Percentiles rank a stretch among this genome's conserved stretches.
Evolutionary conservation across 2,888 invertebrate species (phyloP).

Genomic region (Tenthredo notha): DNA sequence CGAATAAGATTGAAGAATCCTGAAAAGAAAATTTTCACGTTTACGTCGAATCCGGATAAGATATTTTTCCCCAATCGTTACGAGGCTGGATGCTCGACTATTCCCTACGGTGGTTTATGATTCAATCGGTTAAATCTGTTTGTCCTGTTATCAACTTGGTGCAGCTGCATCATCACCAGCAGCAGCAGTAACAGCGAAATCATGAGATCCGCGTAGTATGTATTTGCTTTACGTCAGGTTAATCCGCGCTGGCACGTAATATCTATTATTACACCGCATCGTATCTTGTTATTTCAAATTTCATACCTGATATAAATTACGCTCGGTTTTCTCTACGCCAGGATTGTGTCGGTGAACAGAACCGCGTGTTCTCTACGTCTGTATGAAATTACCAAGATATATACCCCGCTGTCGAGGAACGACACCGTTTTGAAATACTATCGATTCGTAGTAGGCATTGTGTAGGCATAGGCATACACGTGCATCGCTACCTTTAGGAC

Average conservation of each 20-base stretch:
- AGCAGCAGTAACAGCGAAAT: neutral
- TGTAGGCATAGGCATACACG: too few relatives aligned
- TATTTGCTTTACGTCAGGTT: constrained; percentile 33
- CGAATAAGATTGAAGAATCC: neutral
- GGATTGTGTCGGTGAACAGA: neutral
- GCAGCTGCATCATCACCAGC: constrained; percentile 16
- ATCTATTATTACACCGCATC: constrained; percentile 45
- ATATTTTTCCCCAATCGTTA: neutral
- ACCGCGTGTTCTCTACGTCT: neutral
- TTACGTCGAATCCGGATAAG: too few relatives aligned
- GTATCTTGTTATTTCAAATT: constrained; percentile 53
- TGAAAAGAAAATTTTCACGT: neutral
- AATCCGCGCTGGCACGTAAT: constrained; percentile 30
- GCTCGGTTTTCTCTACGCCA: constrained; percentile 1
- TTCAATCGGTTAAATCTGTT: neutral
- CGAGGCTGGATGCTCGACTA: neutral
- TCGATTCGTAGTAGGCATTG: neutral
- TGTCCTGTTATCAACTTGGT: neutral
- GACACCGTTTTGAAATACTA: neutral
- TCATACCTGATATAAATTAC: constrained; percentile 52
- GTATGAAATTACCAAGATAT: constrained; percentile 2
- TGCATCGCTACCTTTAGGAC: too few relatives aligned
- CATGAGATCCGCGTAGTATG: constrained; percentile 2
- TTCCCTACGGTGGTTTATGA: neutral
- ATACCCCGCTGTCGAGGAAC: neutral